Conservation (phyloP, 2,797 vertebrate genomes). For the Enteromius argenteus region DNA sequence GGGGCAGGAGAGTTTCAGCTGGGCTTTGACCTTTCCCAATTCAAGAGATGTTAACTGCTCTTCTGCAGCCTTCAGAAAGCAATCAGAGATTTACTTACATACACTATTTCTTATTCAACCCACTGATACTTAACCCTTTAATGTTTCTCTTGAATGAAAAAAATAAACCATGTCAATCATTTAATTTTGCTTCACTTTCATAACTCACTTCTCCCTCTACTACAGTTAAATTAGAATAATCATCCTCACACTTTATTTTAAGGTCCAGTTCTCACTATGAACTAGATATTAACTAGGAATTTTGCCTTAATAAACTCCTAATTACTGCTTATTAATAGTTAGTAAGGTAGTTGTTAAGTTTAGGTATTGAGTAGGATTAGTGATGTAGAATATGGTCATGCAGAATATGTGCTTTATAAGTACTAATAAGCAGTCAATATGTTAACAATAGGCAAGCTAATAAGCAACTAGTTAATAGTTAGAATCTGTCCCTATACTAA, state of each 20-base stretch:
- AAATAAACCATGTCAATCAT: not conserved
- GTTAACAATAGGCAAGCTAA: not conserved
- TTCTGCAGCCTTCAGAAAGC: constrained; percentile 67
- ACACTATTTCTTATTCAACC: constrained; percentile 32
- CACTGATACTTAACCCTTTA: not conserved
- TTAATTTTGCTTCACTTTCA: not conserved
- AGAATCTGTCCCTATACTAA: no score
- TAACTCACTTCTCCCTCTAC: not conserved
- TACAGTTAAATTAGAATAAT: not conserved
- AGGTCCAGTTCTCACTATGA: no score
- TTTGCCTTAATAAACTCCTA: no score
- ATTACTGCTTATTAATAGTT: not conserved
- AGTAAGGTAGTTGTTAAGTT: no score
- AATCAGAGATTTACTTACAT: constrained; percentile 33
- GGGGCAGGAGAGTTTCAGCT: constrained; percentile 44
- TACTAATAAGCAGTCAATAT: not conserved
- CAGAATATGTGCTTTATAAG: not conserved
- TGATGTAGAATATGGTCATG: no score
- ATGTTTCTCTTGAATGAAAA: not conserved
- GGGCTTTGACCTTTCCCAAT: constrained; percentile 58
- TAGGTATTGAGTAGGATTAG: no score
- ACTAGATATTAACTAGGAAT: no score
- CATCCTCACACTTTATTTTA: no score
- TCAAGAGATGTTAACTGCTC: constrained; percentile 68
- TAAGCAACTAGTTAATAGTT: no score